Evolutionary conservation across 2,113 vertebrate species (phyloP).

Genomic region (Protobothrops flavoviridis): DNA sequence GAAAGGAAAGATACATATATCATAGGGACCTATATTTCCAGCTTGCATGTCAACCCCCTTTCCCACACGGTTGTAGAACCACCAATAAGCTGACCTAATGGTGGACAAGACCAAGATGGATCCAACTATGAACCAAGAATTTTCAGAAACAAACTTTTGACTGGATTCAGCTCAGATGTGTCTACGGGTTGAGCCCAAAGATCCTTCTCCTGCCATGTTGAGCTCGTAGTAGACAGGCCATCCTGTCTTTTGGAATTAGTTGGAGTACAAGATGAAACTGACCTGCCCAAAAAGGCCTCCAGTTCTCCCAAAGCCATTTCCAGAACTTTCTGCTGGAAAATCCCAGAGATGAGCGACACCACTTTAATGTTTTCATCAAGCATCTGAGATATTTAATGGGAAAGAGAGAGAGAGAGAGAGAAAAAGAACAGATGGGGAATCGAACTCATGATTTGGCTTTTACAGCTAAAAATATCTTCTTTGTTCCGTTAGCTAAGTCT

Average conservation of each 20-base stretch:
- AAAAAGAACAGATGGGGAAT: too few species aligned
- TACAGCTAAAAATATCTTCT: too few species aligned
- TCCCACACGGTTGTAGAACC: not conserved
- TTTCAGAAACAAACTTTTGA: not conserved
- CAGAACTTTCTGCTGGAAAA: constrained; percentile 81
- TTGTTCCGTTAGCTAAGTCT: not conserved
- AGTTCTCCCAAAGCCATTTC: constrained; percentile 89
- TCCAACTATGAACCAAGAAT: not conserved
- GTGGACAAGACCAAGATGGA: not conserved
- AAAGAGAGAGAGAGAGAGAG: not conserved
- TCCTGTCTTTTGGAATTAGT: not conserved
- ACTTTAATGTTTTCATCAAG: constrained; percentile 90
- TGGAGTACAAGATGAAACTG: constrained; percentile 30
- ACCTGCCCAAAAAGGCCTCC: constrained; percentile 87
- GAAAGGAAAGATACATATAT: not conserved
- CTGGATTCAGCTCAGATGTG: not conserved
- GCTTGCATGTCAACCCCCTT: not conserved
- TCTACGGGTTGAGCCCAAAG: not conserved
- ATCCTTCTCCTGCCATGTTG: not conserved
- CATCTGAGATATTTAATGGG: constrained; percentile 71
- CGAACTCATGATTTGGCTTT: not conserved
- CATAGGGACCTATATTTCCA: not conserved
- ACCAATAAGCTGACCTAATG: not conserved
- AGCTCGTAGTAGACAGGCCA: not conserved
- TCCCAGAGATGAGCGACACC: constrained; percentile 78